Base-by-base conservation (phyloP, 2,888 invertebrate species). In the Peribatodes rhomboidaria region DNA sequence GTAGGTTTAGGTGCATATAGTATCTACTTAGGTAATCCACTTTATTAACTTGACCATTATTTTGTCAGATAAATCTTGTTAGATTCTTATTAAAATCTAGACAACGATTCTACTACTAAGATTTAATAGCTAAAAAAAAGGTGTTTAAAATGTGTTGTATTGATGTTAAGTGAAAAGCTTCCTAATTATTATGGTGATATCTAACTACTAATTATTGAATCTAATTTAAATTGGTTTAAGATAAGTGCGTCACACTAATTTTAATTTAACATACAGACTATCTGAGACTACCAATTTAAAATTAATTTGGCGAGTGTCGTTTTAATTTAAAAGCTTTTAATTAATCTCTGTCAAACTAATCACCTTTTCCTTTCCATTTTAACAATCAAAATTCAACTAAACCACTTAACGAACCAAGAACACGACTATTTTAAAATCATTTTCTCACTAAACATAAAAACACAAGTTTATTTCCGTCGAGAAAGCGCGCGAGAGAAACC, bases 281-380 rank as follows among this genome's bases (percentile, higher is more conserved):
- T 11, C 7, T 14, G 14, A 14, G 2, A 14, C n/a, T 35, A 35
- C 52, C 3, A 27, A 16, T 27, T 2, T 1, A 27, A 14, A 4
- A 33, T 33, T 16, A 49, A 47, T 27, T 47, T 47, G 6, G 16
- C 33, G 35, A 50, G 47, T 31, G 11, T 37, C 27, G 14, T 41
- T 31, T 31, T 42, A 42, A 35, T 20, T 50, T 20, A 35, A n/a
- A 52, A 52, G 47, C 47, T 33, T 18, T 47, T 31, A 62, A 54
- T 62, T 14, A 59, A 64, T 35, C 55, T 44, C 50, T 41, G 47
- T 31, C 46, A 18, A 60, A 56, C 60, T 42, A 18, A 83, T 91
- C 92, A 92, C 92, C 92, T 92, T 89, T 86, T 90, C 72, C 92
- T 87, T 83, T 92, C 92, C 91, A 91, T 88, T 74, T 68, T 80